phyloP scores from a whole-genome alignment of 1,140 invertebrate genomes.

The Dendroctonus valens region DNA sequence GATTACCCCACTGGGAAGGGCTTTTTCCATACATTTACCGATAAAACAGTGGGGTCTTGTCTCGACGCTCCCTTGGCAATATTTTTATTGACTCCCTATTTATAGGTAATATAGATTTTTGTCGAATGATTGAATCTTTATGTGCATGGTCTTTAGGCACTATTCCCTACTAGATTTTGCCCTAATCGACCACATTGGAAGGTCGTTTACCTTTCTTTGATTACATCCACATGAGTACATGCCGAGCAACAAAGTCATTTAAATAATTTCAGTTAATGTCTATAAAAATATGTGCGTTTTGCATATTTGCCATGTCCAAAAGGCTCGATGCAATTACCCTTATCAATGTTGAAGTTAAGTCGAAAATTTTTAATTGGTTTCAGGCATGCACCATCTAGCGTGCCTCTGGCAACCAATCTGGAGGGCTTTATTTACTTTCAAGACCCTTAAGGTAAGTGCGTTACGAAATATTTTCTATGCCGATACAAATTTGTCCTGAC shows the following conservation, averaged over 20 bases:
- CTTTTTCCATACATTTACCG: conserved; percentile 9
- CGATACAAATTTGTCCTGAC: no score
- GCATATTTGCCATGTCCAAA: background rate
- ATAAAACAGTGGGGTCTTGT: conserved; percentile 18
- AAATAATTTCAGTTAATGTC: conserved; percentile 1
- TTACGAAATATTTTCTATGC: no score
- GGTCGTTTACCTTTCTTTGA: no score
- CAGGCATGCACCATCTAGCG: conserved; percentile 12
- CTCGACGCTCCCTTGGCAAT: conserved; percentile 6
- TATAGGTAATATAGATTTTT: conserved; percentile 17
- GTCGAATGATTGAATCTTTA: conserved; percentile 8
- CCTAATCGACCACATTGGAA: no score
- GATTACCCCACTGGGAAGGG: conserved; percentile 11
- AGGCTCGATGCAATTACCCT: conserved; percentile 3
- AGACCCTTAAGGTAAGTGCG: background rate
- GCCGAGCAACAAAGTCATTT: background rate
- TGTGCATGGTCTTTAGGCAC: no score
- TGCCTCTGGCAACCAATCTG: background rate
- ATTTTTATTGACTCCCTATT: conserved; percentile 18
- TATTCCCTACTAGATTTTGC: no score
- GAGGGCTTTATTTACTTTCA: conserved; percentile 1
- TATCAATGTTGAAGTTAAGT: background rate
- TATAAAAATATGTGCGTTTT: conserved; percentile 5
- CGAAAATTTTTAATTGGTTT: conserved; percentile 1
- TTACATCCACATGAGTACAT: no score